phyloP scores from a whole-genome alignment of 2,888 invertebrate species.

The Cephus pulcher region DNA sequence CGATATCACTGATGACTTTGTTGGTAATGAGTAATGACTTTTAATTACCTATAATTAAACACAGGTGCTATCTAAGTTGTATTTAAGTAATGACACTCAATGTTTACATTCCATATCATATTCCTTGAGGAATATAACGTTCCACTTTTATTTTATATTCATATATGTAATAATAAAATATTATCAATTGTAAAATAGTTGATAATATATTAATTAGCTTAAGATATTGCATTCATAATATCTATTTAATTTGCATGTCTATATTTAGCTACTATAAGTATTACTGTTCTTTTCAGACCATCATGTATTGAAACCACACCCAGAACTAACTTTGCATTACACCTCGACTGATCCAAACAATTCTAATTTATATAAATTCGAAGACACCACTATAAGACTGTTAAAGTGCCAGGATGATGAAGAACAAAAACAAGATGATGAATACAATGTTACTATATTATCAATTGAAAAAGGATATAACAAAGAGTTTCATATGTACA shows the following conservation, averaged over 20 bases:
- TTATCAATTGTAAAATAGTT: background rate
- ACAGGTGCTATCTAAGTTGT: background rate
- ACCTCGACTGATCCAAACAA: conserved; percentile 29
- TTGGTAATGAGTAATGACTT: conserved; percentile 33
- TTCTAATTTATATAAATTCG: conserved; percentile 31
- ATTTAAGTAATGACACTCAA: background rate
- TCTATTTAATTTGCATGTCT: background rate
- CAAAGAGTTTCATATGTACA: conserved; percentile 44
- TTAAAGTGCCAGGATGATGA: conserved; percentile 25
- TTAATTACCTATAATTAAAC: background rate
- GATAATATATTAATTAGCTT: conserved; percentile 10
- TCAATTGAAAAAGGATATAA: conserved; percentile 47
- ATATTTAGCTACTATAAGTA: background rate
- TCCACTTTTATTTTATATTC: too few relatives aligned
- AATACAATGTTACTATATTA: conserved; percentile 31
- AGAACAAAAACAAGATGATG: conserved; percentile 14
- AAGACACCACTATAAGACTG: conserved; percentile 28
- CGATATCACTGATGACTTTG: conserved; percentile 41
- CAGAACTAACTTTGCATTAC: conserved; percentile 28
- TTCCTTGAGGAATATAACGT: background rate
- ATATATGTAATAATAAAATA: too few relatives aligned
- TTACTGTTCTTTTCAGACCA: conserved; percentile 40
- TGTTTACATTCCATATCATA: background rate
- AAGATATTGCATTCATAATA: background rate
- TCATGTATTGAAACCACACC: conserved; percentile 40